Conservation (phyloP, 2,888 invertebrate genomes). For the Stramonita haemastoma region DNA sequence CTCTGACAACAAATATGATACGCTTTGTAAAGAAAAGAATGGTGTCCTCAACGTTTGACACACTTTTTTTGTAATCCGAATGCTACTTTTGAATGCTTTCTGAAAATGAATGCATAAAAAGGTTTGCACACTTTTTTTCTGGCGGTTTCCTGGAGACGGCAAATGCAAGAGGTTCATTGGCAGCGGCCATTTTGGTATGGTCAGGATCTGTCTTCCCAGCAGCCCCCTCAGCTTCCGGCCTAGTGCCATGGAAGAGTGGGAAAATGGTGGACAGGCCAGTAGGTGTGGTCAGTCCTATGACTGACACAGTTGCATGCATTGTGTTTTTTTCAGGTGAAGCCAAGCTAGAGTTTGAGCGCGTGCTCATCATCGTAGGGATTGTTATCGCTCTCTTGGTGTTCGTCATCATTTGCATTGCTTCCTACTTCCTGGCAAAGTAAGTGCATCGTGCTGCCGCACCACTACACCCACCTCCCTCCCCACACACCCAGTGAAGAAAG, state of each 20-base stretch:
- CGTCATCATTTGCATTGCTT: conserved; percentile 58
- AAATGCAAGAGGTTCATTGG: conserved; percentile 32
- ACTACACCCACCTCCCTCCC: neutral
- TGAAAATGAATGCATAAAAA: neutral
- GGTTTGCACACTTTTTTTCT: neutral
- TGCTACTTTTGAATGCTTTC: neutral
- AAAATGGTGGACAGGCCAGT: conserved; percentile 3
- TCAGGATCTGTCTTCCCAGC: conserved; percentile 24
- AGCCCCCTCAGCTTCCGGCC: conserved; percentile 23
- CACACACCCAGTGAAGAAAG: neutral
- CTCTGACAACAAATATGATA: neutral
- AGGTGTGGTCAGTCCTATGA: conserved; percentile 18
- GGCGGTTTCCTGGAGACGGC: conserved; percentile 4
- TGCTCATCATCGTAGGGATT: conserved; percentile 56
- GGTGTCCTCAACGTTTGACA: too few relatives aligned
- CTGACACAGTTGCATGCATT: conserved; percentile 37
- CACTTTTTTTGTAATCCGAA: neutral
- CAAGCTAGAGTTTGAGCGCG: conserved; percentile 50
- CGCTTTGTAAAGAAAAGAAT: too few relatives aligned
- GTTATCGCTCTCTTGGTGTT: conserved; percentile 58
- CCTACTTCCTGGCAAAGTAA: conserved; percentile 57
- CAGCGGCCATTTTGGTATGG: conserved; percentile 9
- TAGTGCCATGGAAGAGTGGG: neutral
- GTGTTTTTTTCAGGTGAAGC: conserved; percentile 41
- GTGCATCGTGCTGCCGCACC: conserved; percentile 44